Percentiles rank a stretch among this genome's conserved stretches.
phyloP scores from a whole-genome alignment of 2,888 invertebrate genomes.

The Sepiola atlantica region DNA sequence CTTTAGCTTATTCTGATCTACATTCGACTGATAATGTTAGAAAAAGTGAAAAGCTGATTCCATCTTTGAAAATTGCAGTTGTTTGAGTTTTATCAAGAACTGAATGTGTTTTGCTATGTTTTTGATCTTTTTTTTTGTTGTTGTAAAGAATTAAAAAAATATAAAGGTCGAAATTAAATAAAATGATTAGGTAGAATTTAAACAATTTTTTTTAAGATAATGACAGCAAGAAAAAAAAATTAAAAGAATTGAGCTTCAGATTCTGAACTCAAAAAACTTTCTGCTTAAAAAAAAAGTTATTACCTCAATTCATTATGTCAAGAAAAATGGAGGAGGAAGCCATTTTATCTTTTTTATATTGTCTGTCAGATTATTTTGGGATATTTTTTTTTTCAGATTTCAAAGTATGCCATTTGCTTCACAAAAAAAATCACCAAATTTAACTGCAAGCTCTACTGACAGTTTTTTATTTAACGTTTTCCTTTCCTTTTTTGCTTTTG shows the following conservation, averaged over 20 bases:
- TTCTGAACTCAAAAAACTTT: not conserved
- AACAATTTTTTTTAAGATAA: not conserved
- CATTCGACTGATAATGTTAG: too few species aligned
- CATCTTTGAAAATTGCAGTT: not conserved
- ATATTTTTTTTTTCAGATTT: not conserved
- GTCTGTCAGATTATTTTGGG: not conserved
- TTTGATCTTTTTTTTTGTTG: too few species aligned
- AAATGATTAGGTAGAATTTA: not conserved
- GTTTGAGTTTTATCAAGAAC: not conserved
- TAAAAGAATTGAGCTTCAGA: not conserved
- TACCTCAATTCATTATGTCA: constrained; percentile 11
- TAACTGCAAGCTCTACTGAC: not conserved
- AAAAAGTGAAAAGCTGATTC: not conserved
- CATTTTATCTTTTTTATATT: not conserved
- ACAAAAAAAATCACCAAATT: not conserved
- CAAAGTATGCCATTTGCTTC: not conserved
- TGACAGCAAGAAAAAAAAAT: not conserved
- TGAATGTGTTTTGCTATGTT: not conserved
- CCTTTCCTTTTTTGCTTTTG: not conserved
- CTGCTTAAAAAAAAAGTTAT: not conserved
- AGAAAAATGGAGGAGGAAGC: not conserved
- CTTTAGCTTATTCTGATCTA: too few species aligned
- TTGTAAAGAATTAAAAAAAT: not conserved
- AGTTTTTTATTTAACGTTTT: not conserved
- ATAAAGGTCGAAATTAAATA: not conserved